Conservation (phyloP, 2,888 invertebrate genomes). For the Calephelis perditalis region DNA sequence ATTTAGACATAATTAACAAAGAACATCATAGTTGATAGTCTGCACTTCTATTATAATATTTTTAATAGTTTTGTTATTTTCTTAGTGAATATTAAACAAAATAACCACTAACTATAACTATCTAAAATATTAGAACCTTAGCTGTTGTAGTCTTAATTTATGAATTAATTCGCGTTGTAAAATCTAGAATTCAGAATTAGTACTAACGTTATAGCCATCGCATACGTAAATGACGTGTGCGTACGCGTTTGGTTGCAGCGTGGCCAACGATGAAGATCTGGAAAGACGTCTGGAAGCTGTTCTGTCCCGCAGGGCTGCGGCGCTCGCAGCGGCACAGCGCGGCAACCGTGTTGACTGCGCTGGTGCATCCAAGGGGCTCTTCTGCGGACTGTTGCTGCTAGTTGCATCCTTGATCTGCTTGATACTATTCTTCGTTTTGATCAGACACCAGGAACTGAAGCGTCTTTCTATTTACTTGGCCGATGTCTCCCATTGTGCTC, state of each 20-base stretch:
- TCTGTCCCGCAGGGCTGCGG: conserved; percentile 91
- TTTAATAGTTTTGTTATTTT: too few relatives aligned
- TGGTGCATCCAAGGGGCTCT: conserved; percentile 95
- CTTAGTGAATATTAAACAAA: too few relatives aligned
- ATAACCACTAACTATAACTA: too few relatives aligned
- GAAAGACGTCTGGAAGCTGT: conserved; percentile 93
- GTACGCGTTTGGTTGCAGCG: conserved; percentile 74
- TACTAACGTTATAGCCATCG: conserved; percentile 28
- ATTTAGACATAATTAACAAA: too few relatives aligned
- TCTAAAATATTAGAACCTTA: too few relatives aligned
- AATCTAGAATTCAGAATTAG: conserved; percentile 27
- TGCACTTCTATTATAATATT: too few relatives aligned
- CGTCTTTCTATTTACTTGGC: conserved; percentile 93
- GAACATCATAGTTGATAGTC: too few relatives aligned
- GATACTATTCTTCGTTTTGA: conserved; percentile 96
- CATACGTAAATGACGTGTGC: conserved; percentile 47
- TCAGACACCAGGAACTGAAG: conserved; percentile 89
- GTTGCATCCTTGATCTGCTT: conserved; percentile 95
- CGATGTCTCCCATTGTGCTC: conserved; percentile 92
- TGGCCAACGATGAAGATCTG: conserved; percentile 87
- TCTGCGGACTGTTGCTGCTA: conserved; percentile 92
- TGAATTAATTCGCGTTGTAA: too few relatives aligned
- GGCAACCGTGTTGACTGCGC: conserved; percentile 95
- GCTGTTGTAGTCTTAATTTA: too few relatives aligned
- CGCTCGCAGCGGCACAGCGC: conserved; percentile 88